Base-by-base conservation (phyloP, 2,797 vertebrate genomes). In the Enteromius unitaeniatus region DNA sequence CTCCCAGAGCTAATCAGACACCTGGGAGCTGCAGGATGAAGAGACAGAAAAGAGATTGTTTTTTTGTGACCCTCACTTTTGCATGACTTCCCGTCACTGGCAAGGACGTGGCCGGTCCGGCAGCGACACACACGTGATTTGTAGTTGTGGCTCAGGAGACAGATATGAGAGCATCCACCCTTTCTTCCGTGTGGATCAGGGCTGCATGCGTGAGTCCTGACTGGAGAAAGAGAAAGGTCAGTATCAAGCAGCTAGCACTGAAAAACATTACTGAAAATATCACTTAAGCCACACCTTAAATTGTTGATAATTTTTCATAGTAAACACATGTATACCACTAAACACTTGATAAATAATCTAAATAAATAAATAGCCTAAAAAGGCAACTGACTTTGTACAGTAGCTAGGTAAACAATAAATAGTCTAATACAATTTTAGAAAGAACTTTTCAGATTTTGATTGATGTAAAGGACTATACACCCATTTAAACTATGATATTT, bases 81-180 rank as follows among this genome's bases (percentile, higher is more conserved):
- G 94, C 96, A 97, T 84, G 95, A 95, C 88, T 89, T 95, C 89
- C 95, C 92, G 34, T 97, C 95, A 0, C 86, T 95, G 23, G 92
- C 93, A 91, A 96, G 89, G 89, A 94, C 90, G 89, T 95, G 96
- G 85, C 95, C 96, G 15, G 93, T 94, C 87, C 92, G 94, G 90
- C 96, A 97, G 91, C 95, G 96, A 89, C 96, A 97, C 64, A 95
- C 94, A 84, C 94, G 89, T 72, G 93, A 92, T 90, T 96, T 96
- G 91, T 96, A 95, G 88, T 89, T 94, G 92, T 91, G 93, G 90
- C 96, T 93, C 84, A 97, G 94, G 85, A 97, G 93, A 93, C 96
- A 97, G 93, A 96, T 89, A 93, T 97, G 96, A 0, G 92, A 91
- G 67, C 96, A 97, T 72, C 95, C 96, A 86, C 96, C 96, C 0